Percentiles rank a stretch among this genome's conserved stretches.
Evolutionary conservation across 2,113 vertebrate genomes (phyloP).

Genomic region (Columbina picui): DNA sequence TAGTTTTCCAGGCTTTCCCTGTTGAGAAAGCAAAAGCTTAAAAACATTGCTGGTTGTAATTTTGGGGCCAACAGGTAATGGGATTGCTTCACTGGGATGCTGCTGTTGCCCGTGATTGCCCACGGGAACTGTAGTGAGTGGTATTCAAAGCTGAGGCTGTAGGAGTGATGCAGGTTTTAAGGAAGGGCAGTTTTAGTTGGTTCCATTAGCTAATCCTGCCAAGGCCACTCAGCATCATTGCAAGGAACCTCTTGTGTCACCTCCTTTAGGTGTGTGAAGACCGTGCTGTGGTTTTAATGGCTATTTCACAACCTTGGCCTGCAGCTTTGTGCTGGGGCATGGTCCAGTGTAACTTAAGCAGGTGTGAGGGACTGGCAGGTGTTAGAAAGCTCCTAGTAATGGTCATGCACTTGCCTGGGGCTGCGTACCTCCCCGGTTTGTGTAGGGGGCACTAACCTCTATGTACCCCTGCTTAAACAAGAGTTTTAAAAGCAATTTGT

Average conservation of each 20-base stretch:
- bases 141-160: neutral
- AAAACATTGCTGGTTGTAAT: neutral
- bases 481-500: neutral
- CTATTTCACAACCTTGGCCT: neutral
- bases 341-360: neutral
- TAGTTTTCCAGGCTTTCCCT: neutral
- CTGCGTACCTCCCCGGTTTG: neutral
- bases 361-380: neutral
- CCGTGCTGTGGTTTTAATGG: neutral
- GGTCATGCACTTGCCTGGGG: accelerated
- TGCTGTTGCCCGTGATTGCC: neutral
- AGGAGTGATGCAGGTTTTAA: neutral
- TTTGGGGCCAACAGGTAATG: neutral
- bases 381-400: neutral
- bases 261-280: neutral
- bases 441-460: neutral
- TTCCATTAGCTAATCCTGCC: neutral
- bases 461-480: accelerated
- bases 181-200: neutral
- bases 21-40: neutral
- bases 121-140: neutral
- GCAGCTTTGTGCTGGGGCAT: neutral
- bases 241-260: accelerated
- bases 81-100: accelerated
- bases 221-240: accelerated